phyloP scores from a whole-genome alignment of 2,113 vertebrate species.

The Tenebrosternarchus preto region DNA sequence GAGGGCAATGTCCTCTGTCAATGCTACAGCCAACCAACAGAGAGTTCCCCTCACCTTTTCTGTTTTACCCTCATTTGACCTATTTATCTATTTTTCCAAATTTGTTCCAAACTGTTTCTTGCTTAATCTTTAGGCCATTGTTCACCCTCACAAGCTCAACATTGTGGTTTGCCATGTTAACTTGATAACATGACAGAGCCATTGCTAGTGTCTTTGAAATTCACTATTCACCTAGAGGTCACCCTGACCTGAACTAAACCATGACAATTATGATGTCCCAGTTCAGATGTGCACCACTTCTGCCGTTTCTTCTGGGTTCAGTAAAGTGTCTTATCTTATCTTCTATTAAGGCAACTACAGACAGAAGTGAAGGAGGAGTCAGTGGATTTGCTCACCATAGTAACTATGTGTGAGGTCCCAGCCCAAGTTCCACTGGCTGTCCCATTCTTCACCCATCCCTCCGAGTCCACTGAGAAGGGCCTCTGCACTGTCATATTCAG shows the following conservation, averaged over 20 bases:
- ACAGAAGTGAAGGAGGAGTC: neutral
- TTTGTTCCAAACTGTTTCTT: neutral
- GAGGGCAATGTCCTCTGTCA: conserved; percentile 60
- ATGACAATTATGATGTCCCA: neutral
- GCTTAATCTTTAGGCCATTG: neutral
- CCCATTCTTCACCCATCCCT: conserved; percentile 78
- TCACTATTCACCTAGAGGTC: neutral
- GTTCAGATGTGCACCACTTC: neutral
- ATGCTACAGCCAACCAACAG: conserved; percentile 48
- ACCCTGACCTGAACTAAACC: neutral
- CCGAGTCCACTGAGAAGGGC: conserved; percentile 79
- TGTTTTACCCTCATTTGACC: conserved; percentile 39
- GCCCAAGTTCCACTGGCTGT: conserved; percentile 78
- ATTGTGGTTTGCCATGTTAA: neutral
- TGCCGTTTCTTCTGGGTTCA: too few relatives aligned
- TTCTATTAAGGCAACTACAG: neutral
- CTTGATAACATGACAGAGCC: neutral
- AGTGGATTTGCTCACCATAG: conserved; percentile 64
- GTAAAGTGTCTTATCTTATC: too few relatives aligned
- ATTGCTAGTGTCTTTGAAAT: neutral
- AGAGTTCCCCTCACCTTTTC: conserved; percentile 35
- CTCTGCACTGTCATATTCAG: conserved; percentile 83
- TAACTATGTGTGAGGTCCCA: conserved; percentile 83
- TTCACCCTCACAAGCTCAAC: neutral
- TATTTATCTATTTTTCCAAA: neutral